Evolutionary conservation across 2,888 invertebrate genomes (phyloP), one percentile per base, ranked within the genome.

Genomic region (Chloroclystis v-ata): DNA sequence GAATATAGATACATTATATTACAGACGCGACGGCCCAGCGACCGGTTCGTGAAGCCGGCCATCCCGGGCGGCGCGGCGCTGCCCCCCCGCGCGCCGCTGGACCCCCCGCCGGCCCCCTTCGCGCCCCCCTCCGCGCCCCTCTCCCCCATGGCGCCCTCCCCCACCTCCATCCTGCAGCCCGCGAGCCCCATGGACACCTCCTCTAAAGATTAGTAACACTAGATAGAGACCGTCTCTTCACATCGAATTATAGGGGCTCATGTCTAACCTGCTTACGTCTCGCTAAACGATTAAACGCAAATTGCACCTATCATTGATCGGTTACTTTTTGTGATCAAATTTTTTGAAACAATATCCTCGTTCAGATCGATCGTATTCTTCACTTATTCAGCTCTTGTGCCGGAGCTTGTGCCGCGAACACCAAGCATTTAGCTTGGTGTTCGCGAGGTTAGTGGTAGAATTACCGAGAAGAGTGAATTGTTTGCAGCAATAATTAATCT

Each of bases 1-100:
- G 20, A 20, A 20, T 20, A 5, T 20, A 20, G 5, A 4, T 20
- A 4, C 20, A 4, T 20, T 4, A 20, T 45, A 32, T 48, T 56
- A 57, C 69, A 91, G 91, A 86, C 89, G 57, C 91, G 93, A 55
- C 91, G 93, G 39, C 87, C 93, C 28, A 92, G 93, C 64, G 95
- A 95, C 75, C 90, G 95, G 62, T 96, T 96, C 72, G 93, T 95
- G 50, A 96, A 96, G 78, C 96, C 96, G 50, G 95, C 95, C 50
- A 91, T 94, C 75, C 95, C 95, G 1, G 77, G 90, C 1, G 90
- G 89, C 51, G 88, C 72, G 26, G 72, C 75, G 37, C 53, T 66
- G 52, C 59, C 44, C 1, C 45, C 54, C 7, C 53, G 57, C 2
- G 47, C 54, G 0, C 53, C 35, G 5, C 35, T 44, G 6, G 57